A percentile compares a stretch with the other conserved stretches of the same genome.
phyloP scores from a whole-genome alignment of 2,113 vertebrate species.

The Pycnonotus jocosus region DNA sequence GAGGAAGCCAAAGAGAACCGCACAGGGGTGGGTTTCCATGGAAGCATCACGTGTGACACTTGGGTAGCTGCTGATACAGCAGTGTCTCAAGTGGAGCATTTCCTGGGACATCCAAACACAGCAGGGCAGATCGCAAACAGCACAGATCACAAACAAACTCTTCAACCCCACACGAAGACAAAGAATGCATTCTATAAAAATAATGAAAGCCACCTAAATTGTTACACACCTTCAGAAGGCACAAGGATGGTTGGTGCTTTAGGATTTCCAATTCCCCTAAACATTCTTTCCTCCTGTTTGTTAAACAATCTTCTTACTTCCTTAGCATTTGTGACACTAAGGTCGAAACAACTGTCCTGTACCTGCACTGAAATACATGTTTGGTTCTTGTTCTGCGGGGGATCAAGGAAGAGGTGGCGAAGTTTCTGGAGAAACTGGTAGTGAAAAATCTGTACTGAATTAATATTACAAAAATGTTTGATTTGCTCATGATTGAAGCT shows the following conservation, averaged over 20 bases:
- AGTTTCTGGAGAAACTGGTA: background rate
- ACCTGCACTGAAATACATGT: background rate
- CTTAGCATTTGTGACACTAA: background rate
- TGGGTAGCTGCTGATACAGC: background rate
- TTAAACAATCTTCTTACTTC: background rate
- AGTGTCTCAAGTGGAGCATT: background rate
- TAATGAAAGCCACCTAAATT: background rate
- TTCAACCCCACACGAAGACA: accelerated
- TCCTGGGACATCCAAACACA: background rate
- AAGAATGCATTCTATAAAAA: background rate
- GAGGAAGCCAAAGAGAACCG: background rate
- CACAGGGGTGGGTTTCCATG: background rate
- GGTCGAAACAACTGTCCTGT: background rate
- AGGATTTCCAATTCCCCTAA: background rate
- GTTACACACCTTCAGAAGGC: background rate
- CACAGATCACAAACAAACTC: background rate
- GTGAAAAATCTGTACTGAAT: background rate
- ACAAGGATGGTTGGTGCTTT: background rate
- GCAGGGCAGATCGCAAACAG: no score
- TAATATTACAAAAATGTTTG: background rate
- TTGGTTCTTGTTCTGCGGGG: background rate
- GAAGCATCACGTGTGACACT: background rate
- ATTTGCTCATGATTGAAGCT: background rate
- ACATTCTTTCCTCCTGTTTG: background rate
- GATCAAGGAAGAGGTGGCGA: background rate